phyloP scores from a whole-genome alignment of 2,888 invertebrate species.

The Habroteleia sp. region DNA sequence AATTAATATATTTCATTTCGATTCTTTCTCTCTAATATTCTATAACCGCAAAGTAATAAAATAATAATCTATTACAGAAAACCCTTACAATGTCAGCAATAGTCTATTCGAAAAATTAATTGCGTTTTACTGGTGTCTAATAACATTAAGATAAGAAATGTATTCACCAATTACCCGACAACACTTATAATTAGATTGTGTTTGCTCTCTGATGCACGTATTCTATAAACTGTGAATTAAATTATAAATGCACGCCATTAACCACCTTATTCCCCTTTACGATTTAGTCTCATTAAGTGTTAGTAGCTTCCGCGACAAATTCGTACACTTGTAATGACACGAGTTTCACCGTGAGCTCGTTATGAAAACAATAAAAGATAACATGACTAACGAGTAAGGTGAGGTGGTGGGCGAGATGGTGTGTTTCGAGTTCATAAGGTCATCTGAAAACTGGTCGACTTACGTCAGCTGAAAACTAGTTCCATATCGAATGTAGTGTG shows the following conservation, averaged over 20 bases:
- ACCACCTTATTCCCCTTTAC: constrained; percentile 36
- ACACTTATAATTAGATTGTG: not conserved
- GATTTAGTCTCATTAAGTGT: constrained; percentile 29
- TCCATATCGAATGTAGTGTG: constrained; percentile 37
- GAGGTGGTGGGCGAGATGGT: constrained; percentile 66
- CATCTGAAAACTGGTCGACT: constrained; percentile 69
- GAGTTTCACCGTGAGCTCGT: constrained; percentile 72
- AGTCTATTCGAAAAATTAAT: no score
- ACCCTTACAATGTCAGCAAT: no score
- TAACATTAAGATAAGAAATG: constrained; percentile 14
- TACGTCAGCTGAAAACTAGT: constrained; percentile 67
- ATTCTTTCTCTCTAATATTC: no score
- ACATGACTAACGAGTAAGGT: constrained; percentile 70
- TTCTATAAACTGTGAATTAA: constrained; percentile 30
- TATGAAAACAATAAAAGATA: constrained; percentile 70
- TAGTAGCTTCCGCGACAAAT: constrained; percentile 56
- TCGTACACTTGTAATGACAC: constrained; percentile 71
- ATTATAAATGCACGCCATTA: constrained; percentile 44
- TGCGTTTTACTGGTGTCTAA: not conserved
- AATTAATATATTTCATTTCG: no score
- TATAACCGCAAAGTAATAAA: no score
- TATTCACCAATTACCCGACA: constrained; percentile 23
- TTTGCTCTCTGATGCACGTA: constrained; percentile 20
- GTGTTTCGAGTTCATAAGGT: constrained; percentile 71
- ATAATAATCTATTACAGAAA: no score